Evolutionary conservation across 2,797 vertebrate species (phyloP).

Genomic region (Crossoptilon crossoptilon): DNA sequence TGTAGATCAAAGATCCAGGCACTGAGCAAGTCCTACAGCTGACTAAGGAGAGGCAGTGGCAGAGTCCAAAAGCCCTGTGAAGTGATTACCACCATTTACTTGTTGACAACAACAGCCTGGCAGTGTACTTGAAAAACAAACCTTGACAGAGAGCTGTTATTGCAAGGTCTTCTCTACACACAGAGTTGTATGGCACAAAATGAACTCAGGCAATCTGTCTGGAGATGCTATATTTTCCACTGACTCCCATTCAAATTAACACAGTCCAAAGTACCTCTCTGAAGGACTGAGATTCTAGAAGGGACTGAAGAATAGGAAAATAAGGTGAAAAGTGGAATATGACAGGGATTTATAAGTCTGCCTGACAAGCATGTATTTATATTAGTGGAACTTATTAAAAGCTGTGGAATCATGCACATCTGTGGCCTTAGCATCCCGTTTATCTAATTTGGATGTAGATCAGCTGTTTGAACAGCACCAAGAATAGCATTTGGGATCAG

Average conservation of each 20-base stretch:
- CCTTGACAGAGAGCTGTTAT: background rate
- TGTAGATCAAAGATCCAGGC: background rate
- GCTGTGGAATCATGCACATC: background rate
- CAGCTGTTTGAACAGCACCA: background rate
- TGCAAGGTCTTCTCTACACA: background rate
- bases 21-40: background rate
- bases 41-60: background rate
- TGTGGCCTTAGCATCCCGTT: background rate
- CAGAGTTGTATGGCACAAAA: background rate
- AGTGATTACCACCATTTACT: background rate
- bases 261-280: background rate
- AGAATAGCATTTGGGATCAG: background rate
- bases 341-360: background rate
- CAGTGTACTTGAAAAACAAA: background rate
- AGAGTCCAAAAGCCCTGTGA: background rate
- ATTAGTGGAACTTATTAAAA: background rate
- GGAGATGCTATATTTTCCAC: background rate
- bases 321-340: background rate
- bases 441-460: background rate
- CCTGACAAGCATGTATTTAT: background rate
- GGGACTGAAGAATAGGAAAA: background rate
- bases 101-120: background rate
- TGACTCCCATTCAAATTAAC: background rate
- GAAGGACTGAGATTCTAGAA: background rate
- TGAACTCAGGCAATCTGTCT: background rate